phyloP scores from a whole-genome alignment of 92 coral and sea anemone species.

The Porites divaricata region DNA sequence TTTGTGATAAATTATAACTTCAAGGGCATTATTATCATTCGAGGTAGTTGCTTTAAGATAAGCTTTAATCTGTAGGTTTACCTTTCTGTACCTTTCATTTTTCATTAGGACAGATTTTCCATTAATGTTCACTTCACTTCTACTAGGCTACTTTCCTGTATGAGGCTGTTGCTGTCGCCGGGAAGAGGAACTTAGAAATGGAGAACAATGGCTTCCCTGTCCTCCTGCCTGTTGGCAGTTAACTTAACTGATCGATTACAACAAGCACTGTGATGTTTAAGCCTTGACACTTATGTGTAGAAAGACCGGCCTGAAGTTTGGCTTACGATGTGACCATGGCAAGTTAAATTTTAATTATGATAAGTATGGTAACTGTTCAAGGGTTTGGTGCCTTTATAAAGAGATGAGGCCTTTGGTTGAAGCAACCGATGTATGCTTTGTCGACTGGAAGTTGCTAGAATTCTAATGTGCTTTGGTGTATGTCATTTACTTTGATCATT shows the following conservation, averaged over 20 bases:
- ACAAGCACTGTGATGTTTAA: constrained; percentile 33
- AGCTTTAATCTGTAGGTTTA: too few species aligned
- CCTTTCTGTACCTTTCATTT: too few species aligned
- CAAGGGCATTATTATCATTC: not conserved
- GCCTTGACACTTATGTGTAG: not conserved
- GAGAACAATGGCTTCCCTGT: not conserved
- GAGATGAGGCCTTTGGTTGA: constrained; percentile 19
- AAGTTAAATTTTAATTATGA: constrained; percentile 22
- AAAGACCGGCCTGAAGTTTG: constrained; percentile 11
- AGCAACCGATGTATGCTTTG: constrained; percentile 45
- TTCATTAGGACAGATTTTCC: too few species aligned
- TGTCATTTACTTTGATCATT: not conserved
- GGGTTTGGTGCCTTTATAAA: constrained; percentile 17
- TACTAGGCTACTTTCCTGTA: too few species aligned
- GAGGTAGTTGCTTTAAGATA: not conserved
- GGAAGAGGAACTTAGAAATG: not conserved
- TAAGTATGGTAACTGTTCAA: not conserved
- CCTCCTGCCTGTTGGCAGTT: constrained; percentile 6
- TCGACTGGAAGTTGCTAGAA: constrained; percentile 27
- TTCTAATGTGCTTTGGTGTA: constrained; percentile 47
- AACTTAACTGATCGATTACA: constrained; percentile 23
- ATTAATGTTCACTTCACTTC: too few species aligned
- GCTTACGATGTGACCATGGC: constrained; percentile 25
- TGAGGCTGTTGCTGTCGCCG: too few species aligned
- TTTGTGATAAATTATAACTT: not conserved